These are phyloP conservation scores for Arctia plantaginis DNA, from an alignment of 2,888 invertebrate species.

Conservation along the genomic window DNA sequence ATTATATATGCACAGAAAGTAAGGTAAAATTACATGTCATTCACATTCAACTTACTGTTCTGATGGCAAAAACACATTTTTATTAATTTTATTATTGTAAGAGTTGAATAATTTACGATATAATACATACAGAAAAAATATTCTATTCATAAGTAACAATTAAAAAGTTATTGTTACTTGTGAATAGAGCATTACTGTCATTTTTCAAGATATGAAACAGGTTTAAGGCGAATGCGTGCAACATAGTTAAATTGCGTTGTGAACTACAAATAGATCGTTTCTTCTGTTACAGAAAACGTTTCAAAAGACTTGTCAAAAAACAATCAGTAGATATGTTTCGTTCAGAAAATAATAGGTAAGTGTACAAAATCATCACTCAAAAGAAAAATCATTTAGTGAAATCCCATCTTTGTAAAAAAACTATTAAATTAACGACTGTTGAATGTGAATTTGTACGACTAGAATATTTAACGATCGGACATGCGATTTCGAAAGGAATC, in stretches of 20 bases:
- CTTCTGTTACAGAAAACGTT: not conserved
- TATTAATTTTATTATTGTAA: not conserved
- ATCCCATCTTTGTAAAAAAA: not conserved
- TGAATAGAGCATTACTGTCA: not conserved
- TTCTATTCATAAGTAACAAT: not conserved
- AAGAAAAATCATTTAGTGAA: not conserved
- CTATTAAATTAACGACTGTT: slow-evolving; percentile 6
- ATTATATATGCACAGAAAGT: not conserved
- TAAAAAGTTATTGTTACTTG: not conserved
- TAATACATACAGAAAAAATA: not conserved
- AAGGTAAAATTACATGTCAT: not conserved
- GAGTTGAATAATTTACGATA: not conserved
- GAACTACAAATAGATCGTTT: not conserved
- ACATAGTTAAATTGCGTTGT: not conserved
- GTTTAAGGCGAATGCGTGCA: not conserved
- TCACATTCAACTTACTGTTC: not conserved
- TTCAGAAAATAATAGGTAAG: not conserved
- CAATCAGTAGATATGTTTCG: not conserved
- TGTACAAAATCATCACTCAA: not conserved
- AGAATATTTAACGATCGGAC: slow-evolving; percentile 31
- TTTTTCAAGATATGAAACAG: not conserved
- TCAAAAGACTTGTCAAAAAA: not conserved
- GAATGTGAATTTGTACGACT: slow-evolving; percentile 38
- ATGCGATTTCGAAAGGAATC: slow-evolving; percentile 53
- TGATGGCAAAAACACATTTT: not conserved